These are phyloP conservation scores for Alces alces DNA, from an alignment of 2,113 vertebrate species.

Conservation along the genomic window DNA sequence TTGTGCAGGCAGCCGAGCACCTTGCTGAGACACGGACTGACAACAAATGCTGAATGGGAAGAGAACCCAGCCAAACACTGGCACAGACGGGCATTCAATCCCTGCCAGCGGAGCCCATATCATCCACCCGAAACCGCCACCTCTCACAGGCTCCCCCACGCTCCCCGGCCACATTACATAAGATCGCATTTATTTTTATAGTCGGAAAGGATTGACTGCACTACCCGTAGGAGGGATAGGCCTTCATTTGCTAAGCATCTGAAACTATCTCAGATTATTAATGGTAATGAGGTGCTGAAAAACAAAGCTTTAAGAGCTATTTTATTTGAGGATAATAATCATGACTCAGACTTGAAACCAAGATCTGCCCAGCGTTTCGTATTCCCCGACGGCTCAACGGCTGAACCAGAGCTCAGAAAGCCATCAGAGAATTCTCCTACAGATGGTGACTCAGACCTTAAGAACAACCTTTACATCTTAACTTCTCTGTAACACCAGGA, in stretches of 20 bases:
- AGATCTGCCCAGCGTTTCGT: neutral
- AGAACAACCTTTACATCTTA: neutral
- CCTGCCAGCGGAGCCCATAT: rapidly evolving
- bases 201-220: neutral
- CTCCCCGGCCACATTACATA: neutral
- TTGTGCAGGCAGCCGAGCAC: neutral
- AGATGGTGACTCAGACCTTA: neutral
- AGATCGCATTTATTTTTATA: neutral
- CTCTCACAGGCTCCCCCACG: neutral
- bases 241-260: neutral
- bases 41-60: neutral
- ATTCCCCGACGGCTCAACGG: neutral
- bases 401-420: neutral
- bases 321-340: neutral
- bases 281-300: neutral
- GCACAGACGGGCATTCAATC: neutral
- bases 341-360: neutral
- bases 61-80: neutral
- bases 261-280: neutral
- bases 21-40: neutral
- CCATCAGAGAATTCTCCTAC: neutral
- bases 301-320: neutral
- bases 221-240: neutral
- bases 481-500: rapidly evolving
- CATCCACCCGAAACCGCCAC: neutral